These are phyloP conservation scores for Cotesia typhae DNA, from an alignment of 1,140 invertebrate genomes.

Conservation along the genomic window DNA sequence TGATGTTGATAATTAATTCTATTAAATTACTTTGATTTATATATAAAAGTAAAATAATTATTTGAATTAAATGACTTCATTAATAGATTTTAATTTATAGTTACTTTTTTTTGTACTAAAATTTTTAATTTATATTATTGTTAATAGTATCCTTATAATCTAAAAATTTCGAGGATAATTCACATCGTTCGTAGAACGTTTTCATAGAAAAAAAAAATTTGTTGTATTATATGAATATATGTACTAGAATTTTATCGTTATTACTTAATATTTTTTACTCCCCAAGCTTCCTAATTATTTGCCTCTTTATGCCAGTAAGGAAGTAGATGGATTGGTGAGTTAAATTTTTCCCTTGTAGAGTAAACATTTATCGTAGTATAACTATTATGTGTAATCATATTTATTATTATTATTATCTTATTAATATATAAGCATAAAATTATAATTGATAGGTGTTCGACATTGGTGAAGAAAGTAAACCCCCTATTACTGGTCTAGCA, in stretches of 20 bases:
- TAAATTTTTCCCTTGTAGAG: slow-evolving; percentile 21
- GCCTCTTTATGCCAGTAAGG: slow-evolving; percentile 75
- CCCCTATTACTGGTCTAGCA: slow-evolving; percentile 86
- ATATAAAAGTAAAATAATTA: too few relatives aligned
- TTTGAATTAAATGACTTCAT: too few relatives aligned
- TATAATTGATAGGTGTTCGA: slow-evolving; percentile 79
- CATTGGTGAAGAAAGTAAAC: slow-evolving; percentile 76
- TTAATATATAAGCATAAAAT: not conserved
- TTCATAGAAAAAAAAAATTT: too few relatives aligned
- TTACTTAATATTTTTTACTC: slow-evolving; percentile 37
- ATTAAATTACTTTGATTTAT: too few relatives aligned
- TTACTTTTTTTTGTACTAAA: too few relatives aligned
- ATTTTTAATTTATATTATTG: too few relatives aligned
- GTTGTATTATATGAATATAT: too few relatives aligned
- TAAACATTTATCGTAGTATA: not conserved
- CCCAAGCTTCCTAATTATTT: slow-evolving; percentile 78
- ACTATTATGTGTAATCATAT: not conserved
- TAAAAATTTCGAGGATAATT: too few relatives aligned
- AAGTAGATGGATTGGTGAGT: slow-evolving; percentile 78
- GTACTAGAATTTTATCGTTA: slow-evolving; percentile 27
- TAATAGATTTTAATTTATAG: too few relatives aligned
- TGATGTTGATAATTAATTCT: too few relatives aligned
- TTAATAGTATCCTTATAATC: too few relatives aligned
- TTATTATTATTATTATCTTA: slow-evolving; percentile 3
- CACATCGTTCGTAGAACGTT: too few relatives aligned